Percentiles rank a stretch among this genome's conserved stretches.
phyloP scores from a whole-genome alignment of 2,888 invertebrate genomes.

The Pterostichus niger region DNA sequence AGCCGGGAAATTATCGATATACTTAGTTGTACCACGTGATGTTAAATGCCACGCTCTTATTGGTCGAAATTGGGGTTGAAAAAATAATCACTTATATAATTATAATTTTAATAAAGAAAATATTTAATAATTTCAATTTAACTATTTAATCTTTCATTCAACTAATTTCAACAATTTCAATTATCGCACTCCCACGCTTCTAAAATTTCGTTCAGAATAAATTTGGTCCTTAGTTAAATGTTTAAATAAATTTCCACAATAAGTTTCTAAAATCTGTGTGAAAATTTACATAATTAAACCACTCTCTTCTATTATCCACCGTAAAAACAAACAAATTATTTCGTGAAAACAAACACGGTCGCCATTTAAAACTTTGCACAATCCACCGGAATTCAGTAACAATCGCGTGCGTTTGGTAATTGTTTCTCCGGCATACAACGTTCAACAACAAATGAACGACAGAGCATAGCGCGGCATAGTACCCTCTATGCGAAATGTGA shows the following conservation, averaged over 20 bases:
- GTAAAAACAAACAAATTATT: conserved; percentile 31
- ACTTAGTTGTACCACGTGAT: no score
- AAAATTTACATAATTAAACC: conserved; percentile 7
- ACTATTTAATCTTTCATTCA: no score
- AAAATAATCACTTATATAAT: no score
- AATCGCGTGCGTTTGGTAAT: conserved; percentile 42
- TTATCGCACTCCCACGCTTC: no score
- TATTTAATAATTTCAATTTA: no score
- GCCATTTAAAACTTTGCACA: conserved; percentile 36
- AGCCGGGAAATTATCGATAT: no score
- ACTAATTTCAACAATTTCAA: no score
- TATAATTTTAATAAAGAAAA: no score
- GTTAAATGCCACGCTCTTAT: no score
- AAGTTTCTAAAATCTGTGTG: background rate
- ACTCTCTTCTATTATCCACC: background rate
- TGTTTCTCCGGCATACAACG: conserved; percentile 17
- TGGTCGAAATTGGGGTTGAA: no score
- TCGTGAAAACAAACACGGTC: conserved; percentile 24
- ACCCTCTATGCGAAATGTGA: no score
- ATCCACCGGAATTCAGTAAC: conserved; percentile 43
- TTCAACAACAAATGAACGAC: conserved; percentile 9
- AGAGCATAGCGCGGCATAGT: background rate
- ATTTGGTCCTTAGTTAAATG: background rate
- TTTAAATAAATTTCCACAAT: background rate
- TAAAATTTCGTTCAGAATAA: no score